Percentiles rank a stretch among this genome's conserved stretches.
Evolutionary conservation across 2,797 vertebrate genomes (phyloP).

Genomic region (Hyperoplus lanceolatus): DNA sequence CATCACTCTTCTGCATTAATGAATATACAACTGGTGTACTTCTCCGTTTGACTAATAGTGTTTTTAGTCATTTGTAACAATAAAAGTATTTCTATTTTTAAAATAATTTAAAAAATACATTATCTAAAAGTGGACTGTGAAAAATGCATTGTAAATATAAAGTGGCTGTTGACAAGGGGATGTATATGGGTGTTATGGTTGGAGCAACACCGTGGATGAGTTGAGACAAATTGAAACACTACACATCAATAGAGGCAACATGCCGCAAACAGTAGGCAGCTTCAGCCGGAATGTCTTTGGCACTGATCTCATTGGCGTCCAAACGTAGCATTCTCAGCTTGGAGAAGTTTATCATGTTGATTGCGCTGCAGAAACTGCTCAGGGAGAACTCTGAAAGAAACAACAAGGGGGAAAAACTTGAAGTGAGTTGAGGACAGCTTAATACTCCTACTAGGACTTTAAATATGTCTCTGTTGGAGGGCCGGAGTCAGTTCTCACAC

Average conservation of each 20-base stretch:
- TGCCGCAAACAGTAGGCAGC: constrained; percentile 92
- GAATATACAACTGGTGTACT: constrained; percentile 58
- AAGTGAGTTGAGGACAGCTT: neutral
- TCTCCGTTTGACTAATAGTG: constrained; percentile 46
- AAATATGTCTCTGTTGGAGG: neutral
- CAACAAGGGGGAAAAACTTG: neutral
- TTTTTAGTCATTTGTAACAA: constrained; percentile 31
- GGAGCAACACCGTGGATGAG: neutral
- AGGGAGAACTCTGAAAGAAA: constrained; percentile 91
- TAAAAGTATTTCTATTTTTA: neutral
- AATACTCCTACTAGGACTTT: neutral
- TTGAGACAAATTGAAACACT: constrained; percentile 33
- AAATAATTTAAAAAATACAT: neutral
- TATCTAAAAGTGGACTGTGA: neutral
- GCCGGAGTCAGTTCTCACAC: neutral
- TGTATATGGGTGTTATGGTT: neutral
- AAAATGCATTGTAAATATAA: neutral
- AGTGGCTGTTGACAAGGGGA: neutral
- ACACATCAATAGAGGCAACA: constrained; percentile 87
- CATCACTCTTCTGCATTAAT: constrained; percentile 29
- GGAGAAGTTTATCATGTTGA: constrained; percentile 90
- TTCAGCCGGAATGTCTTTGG: constrained; percentile 89
- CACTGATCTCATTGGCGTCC: constrained; percentile 91
- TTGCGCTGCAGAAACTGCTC: constrained; percentile 92
- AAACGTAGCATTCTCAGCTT: constrained; percentile 91